Base-by-base conservation (phyloP, 2,113 vertebrate species). In the Alces alces region DNA sequence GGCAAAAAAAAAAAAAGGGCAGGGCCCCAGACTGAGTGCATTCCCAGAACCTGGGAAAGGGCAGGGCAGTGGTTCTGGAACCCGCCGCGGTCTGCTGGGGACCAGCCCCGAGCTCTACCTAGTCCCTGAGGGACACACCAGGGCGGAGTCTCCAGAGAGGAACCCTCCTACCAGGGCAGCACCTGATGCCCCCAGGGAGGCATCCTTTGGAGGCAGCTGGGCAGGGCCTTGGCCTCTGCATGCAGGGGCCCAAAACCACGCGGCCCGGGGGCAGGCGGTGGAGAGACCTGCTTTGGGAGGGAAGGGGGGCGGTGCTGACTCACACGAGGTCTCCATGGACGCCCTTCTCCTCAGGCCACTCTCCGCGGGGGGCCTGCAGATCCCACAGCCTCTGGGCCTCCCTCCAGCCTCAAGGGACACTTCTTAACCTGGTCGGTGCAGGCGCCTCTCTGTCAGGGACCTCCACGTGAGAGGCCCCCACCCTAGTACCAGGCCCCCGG, bases 41-140 rank as follows among this genome's bases (percentile, higher is more conserved):
- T 30, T 57, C 57, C 3, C 7, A 50, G 85, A 54, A n/a, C 36
- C 95, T 52, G 43, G 54, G 47, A 30, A 47, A 4, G 47, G 61
- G 23, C 45, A 23, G 80, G 52, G 55, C 13, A 13, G 76, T 10
- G n/a, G 55, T 8, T 36, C 10, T 3, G 21, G 54, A 9, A n/a
- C 0, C 0, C 1, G 5, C 52, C 23, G 50, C 3, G 15, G 58
- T 47, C 60, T 27, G 80, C 47, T 6, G 1, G 28, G 7, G 30
- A 23, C 33, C 2, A n/a, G 5, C 82, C 21, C 33, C 7, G 4
- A 43, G 36, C 27, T 73, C 86, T 14, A 15, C 8, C 36, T 17
- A 25, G n/a, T 17, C 19, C 83, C 83, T 19, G 0, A 19, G 57
- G 87, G 64, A 27, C 70, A 57, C 7, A 10, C 5, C 15, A 12